Evolutionary conservation across 2,113 vertebrate species (phyloP).

Genomic region (Ophthalmotilapia sp.): DNA sequence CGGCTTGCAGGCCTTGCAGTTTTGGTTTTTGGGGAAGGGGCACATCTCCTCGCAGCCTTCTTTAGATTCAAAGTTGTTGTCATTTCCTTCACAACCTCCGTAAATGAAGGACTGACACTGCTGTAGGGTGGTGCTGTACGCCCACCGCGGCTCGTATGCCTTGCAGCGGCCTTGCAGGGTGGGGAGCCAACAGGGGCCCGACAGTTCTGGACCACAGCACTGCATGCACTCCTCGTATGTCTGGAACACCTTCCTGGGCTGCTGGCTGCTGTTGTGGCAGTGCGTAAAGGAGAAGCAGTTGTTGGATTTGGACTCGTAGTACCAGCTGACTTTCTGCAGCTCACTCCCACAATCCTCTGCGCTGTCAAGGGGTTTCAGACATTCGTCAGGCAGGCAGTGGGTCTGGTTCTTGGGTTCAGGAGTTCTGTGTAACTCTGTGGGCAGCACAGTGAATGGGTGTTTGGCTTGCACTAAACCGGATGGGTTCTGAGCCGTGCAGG

Average conservation of each 20-base stretch:
- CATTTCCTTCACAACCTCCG: slow-evolving; percentile 88
- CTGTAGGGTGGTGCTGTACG: slow-evolving; percentile 78
- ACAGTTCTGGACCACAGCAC: slow-evolving; percentile 83
- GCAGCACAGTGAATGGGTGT: slow-evolving; percentile 81
- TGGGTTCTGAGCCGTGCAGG: slow-evolving; percentile 81
- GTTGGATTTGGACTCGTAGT: slow-evolving; percentile 86
- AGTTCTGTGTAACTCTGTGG: slow-evolving; percentile 51
- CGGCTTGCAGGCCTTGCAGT: slow-evolving; percentile 86
- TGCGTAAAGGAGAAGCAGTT: slow-evolving; percentile 86
- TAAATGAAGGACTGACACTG: slow-evolving; percentile 94
- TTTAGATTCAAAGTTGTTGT: slow-evolving; percentile 94
- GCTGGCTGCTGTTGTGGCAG: slow-evolving; percentile 72
- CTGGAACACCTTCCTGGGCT: slow-evolving; percentile 76
- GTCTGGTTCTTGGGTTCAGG: slow-evolving; percentile 72
- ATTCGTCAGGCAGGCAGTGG: slow-evolving; percentile 77
- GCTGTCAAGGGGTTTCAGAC: slow-evolving; percentile 75
- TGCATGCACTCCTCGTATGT: slow-evolving; percentile 83
- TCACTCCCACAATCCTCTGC: slow-evolving; percentile 80
- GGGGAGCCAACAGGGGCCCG: slow-evolving; percentile 81
- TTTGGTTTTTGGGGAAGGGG: slow-evolving; percentile 82
- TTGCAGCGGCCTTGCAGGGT: slow-evolving; percentile 90
- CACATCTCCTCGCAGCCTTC: slow-evolving; percentile 90
- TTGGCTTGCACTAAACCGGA: slow-evolving; percentile 77
- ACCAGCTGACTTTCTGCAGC: slow-evolving; percentile 83
- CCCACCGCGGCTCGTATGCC: slow-evolving; percentile 89